A percentile compares a stretch with the other conserved stretches of the same genome.
These are phyloP conservation scores for Neolamprologus cancellatus DNA, from an alignment of 2,113 vertebrate species.

Conservation along the genomic window DNA sequence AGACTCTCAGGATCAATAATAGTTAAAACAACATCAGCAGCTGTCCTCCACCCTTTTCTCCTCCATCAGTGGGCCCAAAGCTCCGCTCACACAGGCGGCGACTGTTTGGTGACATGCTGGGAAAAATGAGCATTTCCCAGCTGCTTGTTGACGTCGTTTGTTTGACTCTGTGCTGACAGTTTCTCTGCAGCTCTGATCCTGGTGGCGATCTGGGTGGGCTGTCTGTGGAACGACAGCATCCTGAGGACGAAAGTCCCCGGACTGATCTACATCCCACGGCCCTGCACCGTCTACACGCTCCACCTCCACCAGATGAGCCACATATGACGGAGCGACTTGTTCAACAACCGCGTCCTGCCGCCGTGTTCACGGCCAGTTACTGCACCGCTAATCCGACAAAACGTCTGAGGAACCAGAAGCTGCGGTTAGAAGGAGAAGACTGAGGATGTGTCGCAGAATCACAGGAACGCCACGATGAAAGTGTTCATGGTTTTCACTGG, in stretches of 20 bases:
- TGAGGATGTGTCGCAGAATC: neutral
- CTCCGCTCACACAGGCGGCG: neutral
- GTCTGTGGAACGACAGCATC: slow-evolving; percentile 80
- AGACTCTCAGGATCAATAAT: neutral
- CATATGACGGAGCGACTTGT: neutral
- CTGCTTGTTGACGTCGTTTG: neutral
- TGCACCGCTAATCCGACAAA: neutral
- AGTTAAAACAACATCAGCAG: neutral
- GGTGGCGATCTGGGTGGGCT: slow-evolving; percentile 78
- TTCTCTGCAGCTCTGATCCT: slow-evolving; percentile 77
- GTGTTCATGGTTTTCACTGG: neutral
- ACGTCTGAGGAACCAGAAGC: neutral
- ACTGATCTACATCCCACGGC: slow-evolving; percentile 85
- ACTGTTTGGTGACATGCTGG: neutral
- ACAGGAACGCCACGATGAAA: neutral
- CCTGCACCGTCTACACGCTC: slow-evolving; percentile 83
- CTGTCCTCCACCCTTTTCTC: neutral
- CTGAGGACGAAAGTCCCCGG: slow-evolving; percentile 84
- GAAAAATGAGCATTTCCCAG: neutral
- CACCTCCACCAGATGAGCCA: slow-evolving; percentile 19
- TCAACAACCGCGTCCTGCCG: accelerated
- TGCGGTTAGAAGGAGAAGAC: accelerated
- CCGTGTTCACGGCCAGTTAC: accelerated
- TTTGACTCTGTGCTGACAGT: slow-evolving; percentile 2
- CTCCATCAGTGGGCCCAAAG: neutral